Conservation (phyloP, 2,888 invertebrate species). For the Drosophila cracens region DNA sequence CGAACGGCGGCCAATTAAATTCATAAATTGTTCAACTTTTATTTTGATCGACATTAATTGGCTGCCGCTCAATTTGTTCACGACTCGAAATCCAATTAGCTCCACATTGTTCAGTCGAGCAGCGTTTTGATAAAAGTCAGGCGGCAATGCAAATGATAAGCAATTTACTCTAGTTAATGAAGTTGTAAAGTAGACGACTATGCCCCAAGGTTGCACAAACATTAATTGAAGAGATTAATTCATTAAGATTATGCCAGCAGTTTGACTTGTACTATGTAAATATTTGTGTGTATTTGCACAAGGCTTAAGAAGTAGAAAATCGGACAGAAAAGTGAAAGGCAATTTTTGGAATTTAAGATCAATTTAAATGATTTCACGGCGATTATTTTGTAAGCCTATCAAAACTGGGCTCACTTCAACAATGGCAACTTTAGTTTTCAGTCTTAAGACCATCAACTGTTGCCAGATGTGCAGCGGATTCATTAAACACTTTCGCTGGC, state of each 20-base stretch:
- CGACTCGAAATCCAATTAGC: conserved; percentile 45
- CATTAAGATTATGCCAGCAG: not conserved
- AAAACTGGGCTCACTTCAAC: not conserved
- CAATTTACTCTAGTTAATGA: not conserved
- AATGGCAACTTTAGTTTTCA: conserved; percentile 1
- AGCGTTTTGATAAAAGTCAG: conserved; percentile 22
- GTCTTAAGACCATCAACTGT: conserved; percentile 32
- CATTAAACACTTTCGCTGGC: conserved; percentile 58
- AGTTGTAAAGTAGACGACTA: not conserved
- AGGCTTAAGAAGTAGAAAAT: not conserved
- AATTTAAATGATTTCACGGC: not conserved
- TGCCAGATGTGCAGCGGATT: conserved; percentile 39
- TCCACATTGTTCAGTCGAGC: conserved; percentile 4
- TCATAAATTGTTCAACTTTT: conserved; percentile 54
- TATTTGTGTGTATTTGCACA: not conserved
- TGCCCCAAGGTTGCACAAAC: conserved; percentile 8
- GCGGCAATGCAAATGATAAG: not conserved
- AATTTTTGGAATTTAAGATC: not conserved
- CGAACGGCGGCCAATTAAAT: conserved; percentile 59
- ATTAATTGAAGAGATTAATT: not conserved
- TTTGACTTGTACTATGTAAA: no score
- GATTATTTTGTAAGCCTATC: not conserved
- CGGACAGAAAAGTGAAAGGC: not conserved
- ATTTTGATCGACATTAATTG: conserved; percentile 67
- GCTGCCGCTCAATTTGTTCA: conserved; percentile 32